A percentile compares a stretch with the other conserved stretches of the same genome.
Conservation (phyloP, 2,797 vertebrate genomes). For the Mormyrus proboscirostris region DNA sequence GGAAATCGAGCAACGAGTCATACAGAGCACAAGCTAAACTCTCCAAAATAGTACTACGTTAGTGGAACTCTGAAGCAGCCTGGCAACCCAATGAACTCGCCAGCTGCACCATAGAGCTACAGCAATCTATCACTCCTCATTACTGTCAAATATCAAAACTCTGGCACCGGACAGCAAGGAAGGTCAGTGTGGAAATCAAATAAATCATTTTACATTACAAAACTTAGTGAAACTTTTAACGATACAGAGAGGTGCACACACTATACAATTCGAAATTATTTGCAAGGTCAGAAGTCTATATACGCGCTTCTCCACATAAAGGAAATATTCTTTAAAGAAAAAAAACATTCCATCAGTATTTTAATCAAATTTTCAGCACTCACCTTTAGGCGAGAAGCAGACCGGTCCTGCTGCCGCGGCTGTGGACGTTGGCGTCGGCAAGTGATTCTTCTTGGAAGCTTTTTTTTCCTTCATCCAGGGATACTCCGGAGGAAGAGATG, state of each 20-base stretch:
- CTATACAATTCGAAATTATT: constrained; percentile 29
- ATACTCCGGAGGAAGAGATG: constrained; percentile 80
- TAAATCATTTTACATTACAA: constrained; percentile 80
- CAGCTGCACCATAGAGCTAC: constrained; percentile 86
- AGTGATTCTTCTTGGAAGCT: constrained; percentile 77
- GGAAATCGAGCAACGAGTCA: constrained; percentile 39
- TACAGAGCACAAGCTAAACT: constrained; percentile 18
- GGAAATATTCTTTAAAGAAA: not conserved
- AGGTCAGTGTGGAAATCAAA: constrained; percentile 76
- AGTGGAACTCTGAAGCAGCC: constrained; percentile 47
- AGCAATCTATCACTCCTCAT: constrained; percentile 97
- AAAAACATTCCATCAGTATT: not conserved
- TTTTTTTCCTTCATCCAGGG: constrained; percentile 99
- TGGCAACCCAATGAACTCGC: constrained; percentile 88
- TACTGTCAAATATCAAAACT: constrained; percentile 93
- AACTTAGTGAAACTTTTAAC: constrained; percentile 63
- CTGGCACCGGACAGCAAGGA: constrained; percentile 73
- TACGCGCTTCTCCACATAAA: not conserved
- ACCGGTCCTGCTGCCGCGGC: constrained; percentile 68
- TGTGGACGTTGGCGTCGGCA: constrained; percentile 70
- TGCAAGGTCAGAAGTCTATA: not conserved
- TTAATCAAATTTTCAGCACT: constrained; percentile 45
- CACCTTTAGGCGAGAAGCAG: constrained; percentile 93
- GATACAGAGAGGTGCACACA: not conserved
- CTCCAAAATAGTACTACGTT: constrained; percentile 28